Conservation (phyloP, 2,888 invertebrate species). For the Stenurella melanura region DNA sequence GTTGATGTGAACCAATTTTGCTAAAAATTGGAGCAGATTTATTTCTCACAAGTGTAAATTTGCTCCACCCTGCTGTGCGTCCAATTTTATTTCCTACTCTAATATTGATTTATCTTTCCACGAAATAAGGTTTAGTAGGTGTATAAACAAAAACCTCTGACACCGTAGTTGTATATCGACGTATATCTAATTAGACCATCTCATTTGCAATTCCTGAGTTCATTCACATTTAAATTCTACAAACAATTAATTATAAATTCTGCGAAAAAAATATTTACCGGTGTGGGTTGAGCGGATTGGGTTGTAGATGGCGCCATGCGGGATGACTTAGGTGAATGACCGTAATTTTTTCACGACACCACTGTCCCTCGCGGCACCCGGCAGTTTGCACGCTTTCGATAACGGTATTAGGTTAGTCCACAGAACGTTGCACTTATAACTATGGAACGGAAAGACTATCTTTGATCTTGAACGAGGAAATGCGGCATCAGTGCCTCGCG, state of each 20-base stretch:
- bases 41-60: too few relatives aligned
- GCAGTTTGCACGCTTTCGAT: slow-evolving; percentile 49
- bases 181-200: slow-evolving; percentile 5
- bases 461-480: slow-evolving; percentile 54
- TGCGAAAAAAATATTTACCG: slow-evolving; percentile 51
- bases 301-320: slow-evolving; percentile 51
- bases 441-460: slow-evolving; percentile 53
- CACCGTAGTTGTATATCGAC: slow-evolving; percentile 10
- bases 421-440: slow-evolving; percentile 58
- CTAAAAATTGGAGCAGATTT: too few relatives aligned
- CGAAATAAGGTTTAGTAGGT: background rate
- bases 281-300: slow-evolving; percentile 37
- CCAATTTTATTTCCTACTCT: too few relatives aligned
- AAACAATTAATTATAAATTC: slow-evolving; percentile 52
- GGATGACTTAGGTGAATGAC: slow-evolving; percentile 59
- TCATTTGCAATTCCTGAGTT: slow-evolving; percentile 37
- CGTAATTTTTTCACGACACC: slow-evolving; percentile 50
- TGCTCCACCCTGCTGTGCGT: too few relatives aligned
- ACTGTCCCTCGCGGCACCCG: slow-evolving; percentile 37
- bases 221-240: slow-evolving; percentile 53
- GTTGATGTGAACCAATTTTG: too few relatives aligned
- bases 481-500: slow-evolving; percentile 5
- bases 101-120: background rate
- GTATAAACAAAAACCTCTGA: background rate
- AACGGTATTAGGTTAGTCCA: slow-evolving; percentile 60